Percentiles rank a stretch among this genome's conserved stretches.
phyloP scores from a whole-genome alignment of 2,888 invertebrate genomes.

The Coelopa pilipes region DNA sequence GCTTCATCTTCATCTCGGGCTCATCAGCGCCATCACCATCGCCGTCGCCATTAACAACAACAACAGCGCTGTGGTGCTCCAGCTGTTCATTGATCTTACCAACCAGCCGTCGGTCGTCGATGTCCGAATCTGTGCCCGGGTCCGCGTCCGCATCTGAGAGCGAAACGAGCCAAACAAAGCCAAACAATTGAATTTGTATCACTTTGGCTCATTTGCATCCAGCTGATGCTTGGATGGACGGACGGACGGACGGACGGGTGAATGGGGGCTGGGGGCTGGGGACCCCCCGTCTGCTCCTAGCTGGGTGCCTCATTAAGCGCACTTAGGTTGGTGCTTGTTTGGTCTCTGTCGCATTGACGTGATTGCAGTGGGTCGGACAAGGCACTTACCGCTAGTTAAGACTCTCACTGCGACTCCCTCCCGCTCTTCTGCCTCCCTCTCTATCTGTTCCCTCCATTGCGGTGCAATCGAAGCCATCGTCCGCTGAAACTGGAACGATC shows the following conservation, averaged over 20 bases:
- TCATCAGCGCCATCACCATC: conserved; percentile 6
- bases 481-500: too few species aligned
- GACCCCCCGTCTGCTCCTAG: not conserved
- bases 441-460: too few species aligned
- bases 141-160: not conserved
- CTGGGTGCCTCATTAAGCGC: conserved; percentile 4
- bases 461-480: too few species aligned
- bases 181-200: conserved; percentile 4
- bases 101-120: not conserved
- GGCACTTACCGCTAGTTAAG: too few species aligned
- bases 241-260: too few species aligned
- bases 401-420: too few species aligned
- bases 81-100: conserved; percentile 35
- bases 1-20: not conserved
- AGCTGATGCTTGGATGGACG: not conserved
- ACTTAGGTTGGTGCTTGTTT: not conserved
- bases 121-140: not conserved
- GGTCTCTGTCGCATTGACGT: too few species aligned
- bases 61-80: not conserved
- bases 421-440: too few species aligned
- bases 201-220: conserved; percentile 4
- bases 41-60: conserved; percentile 1
- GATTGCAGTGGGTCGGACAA: too few species aligned
- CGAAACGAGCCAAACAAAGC: not conserved
- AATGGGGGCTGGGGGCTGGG: too few species aligned